Percentiles rank a stretch among this genome's conserved stretches.
Conservation (phyloP, 2,113 vertebrate genomes). For the Pipra filicauda region DNA sequence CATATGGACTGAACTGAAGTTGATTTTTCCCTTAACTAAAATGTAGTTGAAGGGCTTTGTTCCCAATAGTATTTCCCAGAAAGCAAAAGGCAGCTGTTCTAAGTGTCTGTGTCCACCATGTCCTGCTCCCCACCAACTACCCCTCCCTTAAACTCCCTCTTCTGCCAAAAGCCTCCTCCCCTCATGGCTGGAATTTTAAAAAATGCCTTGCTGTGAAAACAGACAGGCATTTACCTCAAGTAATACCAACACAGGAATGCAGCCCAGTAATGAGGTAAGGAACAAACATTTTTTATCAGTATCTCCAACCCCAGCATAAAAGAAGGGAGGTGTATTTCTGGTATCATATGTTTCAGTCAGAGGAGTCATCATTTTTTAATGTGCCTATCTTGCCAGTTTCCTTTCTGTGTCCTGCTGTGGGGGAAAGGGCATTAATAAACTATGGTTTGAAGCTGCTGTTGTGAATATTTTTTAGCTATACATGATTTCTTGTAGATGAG, state of each 20-base stretch:
- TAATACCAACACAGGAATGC: background rate
- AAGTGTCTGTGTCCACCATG: background rate
- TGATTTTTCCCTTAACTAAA: background rate
- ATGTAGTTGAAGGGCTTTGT: background rate
- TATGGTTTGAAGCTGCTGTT: slow-evolving; percentile 42
- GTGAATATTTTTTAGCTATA: background rate
- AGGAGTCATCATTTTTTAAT: slow-evolving; percentile 71
- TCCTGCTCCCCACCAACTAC: background rate
- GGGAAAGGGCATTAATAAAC: slow-evolving; percentile 70
- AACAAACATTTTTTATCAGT: background rate
- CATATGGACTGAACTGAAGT: background rate
- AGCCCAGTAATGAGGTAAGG: background rate
- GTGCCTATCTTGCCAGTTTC: slow-evolving; percentile 59
- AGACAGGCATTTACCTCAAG: background rate
- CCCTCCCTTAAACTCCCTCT: background rate
- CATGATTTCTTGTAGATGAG: slow-evolving; percentile 37
- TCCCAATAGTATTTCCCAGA: background rate
- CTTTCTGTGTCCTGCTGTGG: slow-evolving; percentile 67
- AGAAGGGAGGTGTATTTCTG: slow-evolving; percentile 23
- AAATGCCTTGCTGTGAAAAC: background rate
- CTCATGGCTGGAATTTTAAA: background rate
- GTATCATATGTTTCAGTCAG: slow-evolving; percentile 47
- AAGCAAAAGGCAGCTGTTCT: background rate
- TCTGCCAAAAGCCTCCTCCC: background rate
- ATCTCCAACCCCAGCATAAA: background rate